A percentile compares a stretch with the other conserved stretches of the same genome.
Conservation (phyloP, 2,888 invertebrate genomes). For the Drosophila prolongata region DNA sequence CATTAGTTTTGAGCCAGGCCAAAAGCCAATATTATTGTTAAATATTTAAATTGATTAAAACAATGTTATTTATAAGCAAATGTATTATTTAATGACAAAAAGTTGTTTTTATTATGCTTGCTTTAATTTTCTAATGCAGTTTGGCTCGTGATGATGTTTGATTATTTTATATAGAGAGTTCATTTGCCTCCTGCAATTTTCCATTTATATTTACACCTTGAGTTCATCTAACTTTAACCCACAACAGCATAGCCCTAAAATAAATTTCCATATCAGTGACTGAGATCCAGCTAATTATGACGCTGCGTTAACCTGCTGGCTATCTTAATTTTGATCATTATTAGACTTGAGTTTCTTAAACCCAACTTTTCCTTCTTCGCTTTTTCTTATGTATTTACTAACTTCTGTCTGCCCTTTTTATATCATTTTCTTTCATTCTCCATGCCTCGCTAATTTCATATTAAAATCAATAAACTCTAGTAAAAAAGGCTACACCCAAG, state of each 20-base stretch:
- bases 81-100: not conserved
- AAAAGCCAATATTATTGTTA: conserved; percentile 20
- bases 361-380: not conserved
- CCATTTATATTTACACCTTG: not conserved
- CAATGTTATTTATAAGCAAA: not conserved
- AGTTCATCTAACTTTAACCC: conserved; percentile 24
- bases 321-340: conserved; percentile 34
- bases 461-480: conserved; percentile 46
- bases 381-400: not conserved
- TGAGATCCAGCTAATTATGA: conserved; percentile 23
- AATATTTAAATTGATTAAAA: conserved; percentile 21
- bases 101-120: too few relatives aligned
- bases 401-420: conserved; percentile 5
- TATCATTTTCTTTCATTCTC: conserved; percentile 7
- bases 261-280: conserved; percentile 23
- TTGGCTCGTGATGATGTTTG: not conserved
- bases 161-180: not conserved
- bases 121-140: not conserved
- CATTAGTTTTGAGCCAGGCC: conserved; percentile 20
- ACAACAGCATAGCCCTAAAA: not conserved
- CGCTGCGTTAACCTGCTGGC: conserved; percentile 7
- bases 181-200: conserved; percentile 7
- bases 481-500: conserved; percentile 12
- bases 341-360: not conserved
- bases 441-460: conserved; percentile 39